Percentiles rank a stretch among this genome's conserved stretches.
phyloP scores from a whole-genome alignment of 2,888 invertebrate species.

The Schizotus pectinicornis region DNA sequence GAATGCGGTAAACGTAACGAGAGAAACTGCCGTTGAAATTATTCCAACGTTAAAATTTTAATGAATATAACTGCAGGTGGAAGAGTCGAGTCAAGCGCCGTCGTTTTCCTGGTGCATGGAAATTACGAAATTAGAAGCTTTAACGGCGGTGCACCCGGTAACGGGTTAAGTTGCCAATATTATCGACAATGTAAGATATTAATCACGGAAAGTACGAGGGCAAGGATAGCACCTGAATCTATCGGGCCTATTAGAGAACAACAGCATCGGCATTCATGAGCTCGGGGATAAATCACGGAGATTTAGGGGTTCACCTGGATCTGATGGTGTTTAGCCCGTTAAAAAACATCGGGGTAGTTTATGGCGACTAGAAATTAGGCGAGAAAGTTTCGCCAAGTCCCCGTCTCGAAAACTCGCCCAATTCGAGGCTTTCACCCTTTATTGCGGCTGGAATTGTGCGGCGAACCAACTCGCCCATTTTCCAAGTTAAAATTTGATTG shows the following conservation, averaged over 20 bases:
- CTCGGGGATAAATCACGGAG: constrained; percentile 4
- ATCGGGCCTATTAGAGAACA: not conserved
- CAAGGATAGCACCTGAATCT: too few relatives aligned
- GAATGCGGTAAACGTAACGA: too few relatives aligned
- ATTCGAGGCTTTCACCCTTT: too few relatives aligned
- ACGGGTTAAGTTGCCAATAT: too few relatives aligned
- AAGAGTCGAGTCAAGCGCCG: not conserved
- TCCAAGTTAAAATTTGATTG: too few relatives aligned
- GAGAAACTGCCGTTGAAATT: not conserved
- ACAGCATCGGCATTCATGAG: constrained; percentile 2
- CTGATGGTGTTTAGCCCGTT: not conserved
- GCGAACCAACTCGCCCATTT: too few relatives aligned
- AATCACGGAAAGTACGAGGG: not conserved
- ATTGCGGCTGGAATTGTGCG: too few relatives aligned
- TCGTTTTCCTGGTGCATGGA: constrained; percentile 6
- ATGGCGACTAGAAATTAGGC: too few relatives aligned
- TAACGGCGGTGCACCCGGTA: too few relatives aligned
- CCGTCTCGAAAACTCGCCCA: too few relatives aligned
- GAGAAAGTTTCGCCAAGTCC: too few relatives aligned
- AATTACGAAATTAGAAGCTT: not conserved
- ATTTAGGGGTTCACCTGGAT: constrained; percentile 5
- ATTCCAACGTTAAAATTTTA: constrained; percentile 7
- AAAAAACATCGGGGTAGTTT: too few relatives aligned
- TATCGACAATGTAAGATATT: not conserved
- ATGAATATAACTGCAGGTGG: constrained; percentile 5